Percentiles rank a stretch among this genome's conserved stretches.
Conservation (phyloP, 2,113 vertebrate genomes). For the Myotis davidii region DNA sequence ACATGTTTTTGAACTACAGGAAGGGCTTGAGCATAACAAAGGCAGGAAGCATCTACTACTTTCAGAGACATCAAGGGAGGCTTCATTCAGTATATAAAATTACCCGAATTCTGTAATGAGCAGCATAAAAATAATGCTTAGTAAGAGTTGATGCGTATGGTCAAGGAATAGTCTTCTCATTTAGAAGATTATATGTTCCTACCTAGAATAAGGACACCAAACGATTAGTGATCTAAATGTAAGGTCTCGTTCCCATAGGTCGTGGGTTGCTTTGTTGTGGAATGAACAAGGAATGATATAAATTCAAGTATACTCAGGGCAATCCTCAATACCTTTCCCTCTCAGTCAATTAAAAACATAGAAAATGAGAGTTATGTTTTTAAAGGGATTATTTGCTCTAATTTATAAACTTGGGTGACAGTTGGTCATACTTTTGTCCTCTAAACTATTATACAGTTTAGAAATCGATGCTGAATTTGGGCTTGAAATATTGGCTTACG, state of each 20-base stretch:
- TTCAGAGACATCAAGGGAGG: not conserved
- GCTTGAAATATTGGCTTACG: not conserved
- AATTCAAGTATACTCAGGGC: not conserved
- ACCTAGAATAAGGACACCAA: not conserved
- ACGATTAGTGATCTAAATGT: not conserved
- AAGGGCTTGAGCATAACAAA: not conserved
- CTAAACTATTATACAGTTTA: not conserved
- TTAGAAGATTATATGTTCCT: not conserved
- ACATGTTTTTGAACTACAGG: not conserved
- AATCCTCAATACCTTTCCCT: not conserved
- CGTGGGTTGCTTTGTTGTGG: not conserved
- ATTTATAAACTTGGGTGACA: not conserved
- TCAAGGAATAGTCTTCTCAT: not conserved
- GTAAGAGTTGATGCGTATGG: not conserved
- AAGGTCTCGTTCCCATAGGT: not conserved
- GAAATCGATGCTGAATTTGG: not conserved
- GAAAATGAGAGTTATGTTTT: not conserved
- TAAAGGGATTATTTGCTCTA: not conserved
- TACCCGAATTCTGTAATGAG: not conserved
- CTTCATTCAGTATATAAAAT: not conserved
- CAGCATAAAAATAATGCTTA: not conserved
- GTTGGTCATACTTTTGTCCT: not conserved
- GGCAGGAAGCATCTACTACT: not conserved
- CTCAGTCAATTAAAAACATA: not conserved
- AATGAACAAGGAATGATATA: not conserved